A percentile compares a stretch with the other conserved stretches of the same genome.
Evolutionary conservation across 2,113 vertebrate genomes (phyloP).

Genomic region (Copsychus sechellarum): DNA sequence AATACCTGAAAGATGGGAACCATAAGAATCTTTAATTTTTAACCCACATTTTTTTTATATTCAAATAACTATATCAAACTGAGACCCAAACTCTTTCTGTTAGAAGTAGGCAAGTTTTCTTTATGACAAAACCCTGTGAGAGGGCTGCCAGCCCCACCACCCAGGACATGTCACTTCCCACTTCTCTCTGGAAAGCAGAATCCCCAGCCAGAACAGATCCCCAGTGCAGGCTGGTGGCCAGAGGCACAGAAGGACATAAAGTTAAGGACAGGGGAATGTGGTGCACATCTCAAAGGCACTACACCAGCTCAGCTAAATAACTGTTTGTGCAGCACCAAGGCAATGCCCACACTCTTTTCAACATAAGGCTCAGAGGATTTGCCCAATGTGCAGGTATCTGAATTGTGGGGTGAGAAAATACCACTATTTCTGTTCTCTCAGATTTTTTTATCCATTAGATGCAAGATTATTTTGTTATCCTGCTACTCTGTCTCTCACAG

Average conservation of each 20-base stretch:
- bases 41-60: not conserved
- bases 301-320: not conserved
- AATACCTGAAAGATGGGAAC: not conserved
- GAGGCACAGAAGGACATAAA: not conserved
- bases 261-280: not conserved
- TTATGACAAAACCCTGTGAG: not conserved
- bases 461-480: not conserved
- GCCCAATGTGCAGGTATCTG: not conserved
- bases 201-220: not conserved
- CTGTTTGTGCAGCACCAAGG: not conserved
- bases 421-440: not conserved
- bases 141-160: not conserved
- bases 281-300: not conserved
- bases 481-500: not conserved
- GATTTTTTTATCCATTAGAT: not conserved
- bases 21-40: not conserved
- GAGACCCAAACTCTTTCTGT: not conserved
- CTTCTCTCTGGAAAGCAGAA: not conserved
- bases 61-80: not conserved
- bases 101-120: not conserved
- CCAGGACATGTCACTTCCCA: fast-evolving
- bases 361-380: not conserved
- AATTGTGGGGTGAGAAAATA: not conserved
- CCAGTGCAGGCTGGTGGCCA: not conserved
- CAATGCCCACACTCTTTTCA: not conserved